Evolutionary conservation across 2,797 vertebrate species (phyloP).

Genomic region (Phalloptychus januarius): DNA sequence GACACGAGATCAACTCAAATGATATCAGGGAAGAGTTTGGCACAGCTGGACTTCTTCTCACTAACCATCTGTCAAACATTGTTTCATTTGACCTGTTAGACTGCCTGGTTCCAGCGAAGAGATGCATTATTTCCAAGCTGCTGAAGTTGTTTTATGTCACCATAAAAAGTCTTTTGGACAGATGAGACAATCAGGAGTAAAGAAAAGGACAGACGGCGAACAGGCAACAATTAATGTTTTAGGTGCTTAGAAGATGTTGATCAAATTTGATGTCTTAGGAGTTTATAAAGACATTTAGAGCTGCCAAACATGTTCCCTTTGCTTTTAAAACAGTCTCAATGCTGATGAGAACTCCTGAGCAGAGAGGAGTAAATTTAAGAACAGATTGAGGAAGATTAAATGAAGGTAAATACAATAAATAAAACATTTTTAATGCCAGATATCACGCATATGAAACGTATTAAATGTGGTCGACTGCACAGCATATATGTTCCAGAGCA

Average conservation of each 20-base stretch:
- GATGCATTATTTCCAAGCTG: constrained; percentile 21
- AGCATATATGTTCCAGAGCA: background rate
- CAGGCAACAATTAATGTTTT: constrained; percentile 44
- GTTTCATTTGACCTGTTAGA: constrained; percentile 18
- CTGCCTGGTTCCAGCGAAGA: constrained; percentile 12
- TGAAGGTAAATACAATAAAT: constrained; percentile 33
- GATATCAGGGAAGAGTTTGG: constrained; percentile 9
- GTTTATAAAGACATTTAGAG: constrained; percentile 12
- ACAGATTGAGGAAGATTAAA: constrained; percentile 16
- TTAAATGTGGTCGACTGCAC: background rate
- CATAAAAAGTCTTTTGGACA: constrained; percentile 6
- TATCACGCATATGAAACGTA: background rate
- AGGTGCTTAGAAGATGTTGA: constrained; percentile 52
- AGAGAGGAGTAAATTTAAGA: constrained; percentile 13
- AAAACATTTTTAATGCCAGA: background rate
- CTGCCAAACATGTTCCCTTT: constrained; percentile 13
- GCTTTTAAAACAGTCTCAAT: constrained; percentile 43
- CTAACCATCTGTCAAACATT: constrained; percentile 5
- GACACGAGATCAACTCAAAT: constrained; percentile 16
- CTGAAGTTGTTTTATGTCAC: constrained; percentile 32
- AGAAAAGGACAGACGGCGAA: constrained; percentile 47
- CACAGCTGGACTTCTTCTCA: constrained; percentile 5
- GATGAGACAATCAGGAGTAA: constrained; percentile 14
- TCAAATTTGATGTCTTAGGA: constrained; percentile 31
- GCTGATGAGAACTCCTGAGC: constrained; percentile 27